A percentile compares a stretch with the other conserved stretches of the same genome.
Evolutionary conservation across 2,113 vertebrate genomes (phyloP).

Genomic region (Panthera tigris): DNA sequence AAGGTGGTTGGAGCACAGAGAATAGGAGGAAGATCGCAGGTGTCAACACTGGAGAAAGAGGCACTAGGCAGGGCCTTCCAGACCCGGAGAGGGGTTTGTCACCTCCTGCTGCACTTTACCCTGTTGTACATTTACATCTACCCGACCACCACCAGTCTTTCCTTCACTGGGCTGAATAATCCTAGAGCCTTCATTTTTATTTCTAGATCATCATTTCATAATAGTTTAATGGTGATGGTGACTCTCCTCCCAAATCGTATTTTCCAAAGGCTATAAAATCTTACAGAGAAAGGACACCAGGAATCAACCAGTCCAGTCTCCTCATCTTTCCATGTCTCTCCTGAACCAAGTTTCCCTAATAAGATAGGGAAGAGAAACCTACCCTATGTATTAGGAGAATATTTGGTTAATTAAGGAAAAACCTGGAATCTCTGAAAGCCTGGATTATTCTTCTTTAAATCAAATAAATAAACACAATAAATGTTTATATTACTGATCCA

Average conservation of each 20-base stretch:
- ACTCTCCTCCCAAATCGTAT: not conserved
- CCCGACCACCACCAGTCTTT: not conserved
- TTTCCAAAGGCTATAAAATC: not conserved
- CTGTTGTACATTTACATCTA: not conserved
- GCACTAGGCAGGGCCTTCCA: too few species aligned
- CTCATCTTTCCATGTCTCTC: not conserved
- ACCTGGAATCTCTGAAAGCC: not conserved
- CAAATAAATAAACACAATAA: slow-evolving; percentile 35
- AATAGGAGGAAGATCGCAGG: not conserved
- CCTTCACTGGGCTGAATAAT: not conserved
- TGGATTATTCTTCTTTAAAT: not conserved
- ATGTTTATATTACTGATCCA: not conserved
- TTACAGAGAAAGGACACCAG: not conserved
- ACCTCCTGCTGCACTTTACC: not conserved
- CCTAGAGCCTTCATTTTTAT: not conserved
- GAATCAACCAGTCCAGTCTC: not conserved
- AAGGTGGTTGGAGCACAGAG: not conserved
- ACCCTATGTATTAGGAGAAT: not conserved
- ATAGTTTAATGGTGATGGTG: not conserved
- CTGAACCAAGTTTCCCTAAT: not conserved
- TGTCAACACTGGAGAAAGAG: not conserved
- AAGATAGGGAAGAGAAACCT: not conserved
- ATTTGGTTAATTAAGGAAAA: slow-evolving; percentile 17
- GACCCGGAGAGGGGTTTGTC: too few species aligned
- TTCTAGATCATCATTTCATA: not conserved